A percentile compares a stretch with the other conserved stretches of the same genome.
Conservation (phyloP, 2,888 invertebrate genomes). For the Phengaris arion region DNA sequence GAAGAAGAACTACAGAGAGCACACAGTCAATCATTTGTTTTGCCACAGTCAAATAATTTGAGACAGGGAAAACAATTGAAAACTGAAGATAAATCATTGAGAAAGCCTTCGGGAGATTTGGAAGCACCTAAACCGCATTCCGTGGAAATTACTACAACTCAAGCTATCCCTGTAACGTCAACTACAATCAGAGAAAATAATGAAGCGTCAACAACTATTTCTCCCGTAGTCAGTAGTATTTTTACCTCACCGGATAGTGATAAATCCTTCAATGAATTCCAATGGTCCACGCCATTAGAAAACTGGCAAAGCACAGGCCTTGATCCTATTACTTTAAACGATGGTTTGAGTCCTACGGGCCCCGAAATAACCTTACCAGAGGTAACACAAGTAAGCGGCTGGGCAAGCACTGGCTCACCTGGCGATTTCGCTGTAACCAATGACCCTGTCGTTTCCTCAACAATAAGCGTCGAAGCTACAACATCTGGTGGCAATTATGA, state of each 20-base stretch:
- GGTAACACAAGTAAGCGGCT: constrained; percentile 52
- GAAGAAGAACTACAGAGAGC: constrained; percentile 83
- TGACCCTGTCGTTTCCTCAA: constrained; percentile 60
- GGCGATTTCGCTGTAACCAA: constrained; percentile 52
- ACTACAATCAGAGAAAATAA: constrained; percentile 52
- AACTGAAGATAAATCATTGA: constrained; percentile 50
- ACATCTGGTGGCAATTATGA: constrained; percentile 50
- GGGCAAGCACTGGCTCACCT: constrained; percentile 55
- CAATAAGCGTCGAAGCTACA: constrained; percentile 53
- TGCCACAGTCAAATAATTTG: constrained; percentile 74
- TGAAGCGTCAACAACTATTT: constrained; percentile 51
- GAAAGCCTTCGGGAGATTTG: constrained; percentile 64
- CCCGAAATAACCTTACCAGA: constrained; percentile 51
- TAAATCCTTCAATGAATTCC: constrained; percentile 71
- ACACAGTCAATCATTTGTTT: constrained; percentile 84
- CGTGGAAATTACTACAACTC: constrained; percentile 53
- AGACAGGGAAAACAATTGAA: constrained; percentile 67
- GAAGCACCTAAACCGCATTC: constrained; percentile 65
- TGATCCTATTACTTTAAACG: constrained; percentile 86
- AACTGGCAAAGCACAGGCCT: constrained; percentile 83
- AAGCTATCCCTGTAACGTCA: constrained; percentile 56
- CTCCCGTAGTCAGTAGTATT: constrained; percentile 52
- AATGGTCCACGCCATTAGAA: constrained; percentile 68
- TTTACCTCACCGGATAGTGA: constrained; percentile 67
- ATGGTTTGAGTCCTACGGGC: constrained; percentile 76